Evolutionary conservation across 1,140 invertebrate genomes (phyloP).

Genomic region (Hermatobates lingyangjiaoensis): DNA sequence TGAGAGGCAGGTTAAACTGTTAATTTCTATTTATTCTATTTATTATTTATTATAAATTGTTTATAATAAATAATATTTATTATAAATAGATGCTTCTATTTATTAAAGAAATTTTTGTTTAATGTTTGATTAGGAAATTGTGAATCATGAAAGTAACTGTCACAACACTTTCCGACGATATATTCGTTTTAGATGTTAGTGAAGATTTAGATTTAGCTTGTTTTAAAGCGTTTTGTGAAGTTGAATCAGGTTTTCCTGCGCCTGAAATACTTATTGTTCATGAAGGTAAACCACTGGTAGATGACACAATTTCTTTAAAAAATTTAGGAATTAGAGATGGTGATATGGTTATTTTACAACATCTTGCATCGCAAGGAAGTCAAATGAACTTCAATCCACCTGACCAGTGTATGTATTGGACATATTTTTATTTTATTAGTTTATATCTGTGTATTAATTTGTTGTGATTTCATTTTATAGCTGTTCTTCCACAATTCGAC

Average conservation of each 20-base stretch:
- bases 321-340: slow-evolving; percentile 67
- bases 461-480: too few species aligned
- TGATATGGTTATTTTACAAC: slow-evolving; percentile 70
- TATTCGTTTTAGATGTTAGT: slow-evolving; percentile 75
- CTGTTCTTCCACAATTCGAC: too few species aligned
- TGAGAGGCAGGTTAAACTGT: too few species aligned
- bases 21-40: too few species aligned
- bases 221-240: slow-evolving; percentile 86
- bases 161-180: slow-evolving; percentile 63
- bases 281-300: slow-evolving; percentile 65
- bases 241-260: slow-evolving; percentile 68
- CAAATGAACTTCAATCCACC: slow-evolving; percentile 12
- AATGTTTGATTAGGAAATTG: too few species aligned
- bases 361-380: slow-evolving; percentile 25
- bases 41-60: too few species aligned
- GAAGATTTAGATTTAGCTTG: slow-evolving; percentile 88
- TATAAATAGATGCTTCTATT: too few species aligned
- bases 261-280: slow-evolving; percentile 65
- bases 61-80: too few species aligned
- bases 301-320: slow-evolving; percentile 65
- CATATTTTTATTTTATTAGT: too few species aligned
- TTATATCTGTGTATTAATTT: too few species aligned
- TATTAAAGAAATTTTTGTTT: too few species aligned
- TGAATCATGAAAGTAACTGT: slow-evolving; percentile 90
- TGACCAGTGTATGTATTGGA: slow-evolving; percentile 11